These are phyloP conservation scores for Delia radicum DNA, from an alignment of 1,140 invertebrate genomes.

Conservation along the genomic window DNA sequence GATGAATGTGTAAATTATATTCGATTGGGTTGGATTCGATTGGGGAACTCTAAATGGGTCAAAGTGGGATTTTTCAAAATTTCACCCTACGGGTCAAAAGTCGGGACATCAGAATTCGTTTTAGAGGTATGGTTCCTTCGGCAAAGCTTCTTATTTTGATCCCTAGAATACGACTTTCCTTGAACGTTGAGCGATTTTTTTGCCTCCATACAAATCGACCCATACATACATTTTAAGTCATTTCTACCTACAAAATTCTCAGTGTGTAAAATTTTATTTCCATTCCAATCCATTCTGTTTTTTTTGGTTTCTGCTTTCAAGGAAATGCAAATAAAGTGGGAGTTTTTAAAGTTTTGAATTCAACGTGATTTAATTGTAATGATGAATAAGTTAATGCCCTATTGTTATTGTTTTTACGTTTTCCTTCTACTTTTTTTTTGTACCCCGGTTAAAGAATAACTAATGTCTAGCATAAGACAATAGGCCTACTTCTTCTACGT, in stretches of 20 bases:
- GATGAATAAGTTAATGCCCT: constrained; percentile 1
- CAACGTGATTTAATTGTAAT: background rate
- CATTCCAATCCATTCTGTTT: no score
- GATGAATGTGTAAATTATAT: background rate
- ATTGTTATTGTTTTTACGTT: background rate
- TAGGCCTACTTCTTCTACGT: background rate
- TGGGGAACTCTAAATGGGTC: no score
- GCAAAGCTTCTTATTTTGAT: no score
- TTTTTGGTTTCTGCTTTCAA: background rate
- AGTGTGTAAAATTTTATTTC: background rate
- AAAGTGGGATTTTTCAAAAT: no score
- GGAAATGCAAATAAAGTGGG: background rate
- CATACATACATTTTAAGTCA: background rate
- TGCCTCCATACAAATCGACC: no score
- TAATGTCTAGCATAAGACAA: background rate
- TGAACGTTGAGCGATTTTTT: no score
- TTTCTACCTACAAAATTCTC: background rate
- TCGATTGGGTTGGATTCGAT: no score
- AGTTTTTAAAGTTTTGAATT: background rate
- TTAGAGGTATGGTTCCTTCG: no score
- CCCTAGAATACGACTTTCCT: no score
- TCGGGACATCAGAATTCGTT: no score
- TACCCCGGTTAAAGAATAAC: background rate
- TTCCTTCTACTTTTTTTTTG: background rate
- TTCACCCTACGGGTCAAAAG: no score